Conservation (phyloP, 2,797 vertebrate genomes). For the Onychomys torridus region DNA sequence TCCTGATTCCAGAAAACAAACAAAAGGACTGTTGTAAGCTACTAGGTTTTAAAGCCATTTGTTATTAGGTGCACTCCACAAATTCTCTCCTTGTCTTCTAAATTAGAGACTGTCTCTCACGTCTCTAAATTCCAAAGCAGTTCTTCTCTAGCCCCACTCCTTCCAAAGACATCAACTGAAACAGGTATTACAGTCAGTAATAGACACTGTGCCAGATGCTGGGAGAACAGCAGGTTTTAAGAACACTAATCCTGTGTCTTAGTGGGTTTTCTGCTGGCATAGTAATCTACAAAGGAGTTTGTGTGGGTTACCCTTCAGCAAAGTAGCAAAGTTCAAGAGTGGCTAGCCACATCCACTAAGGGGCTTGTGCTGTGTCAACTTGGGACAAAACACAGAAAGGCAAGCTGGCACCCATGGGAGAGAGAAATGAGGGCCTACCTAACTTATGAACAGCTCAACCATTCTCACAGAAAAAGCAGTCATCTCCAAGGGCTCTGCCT, state of each 20-base stretch:
- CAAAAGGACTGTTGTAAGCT: not conserved
- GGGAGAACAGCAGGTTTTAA: not conserved
- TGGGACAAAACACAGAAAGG: not conserved
- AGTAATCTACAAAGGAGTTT: not conserved
- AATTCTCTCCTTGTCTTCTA: not conserved
- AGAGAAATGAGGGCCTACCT: not conserved
- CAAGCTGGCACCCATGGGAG: not conserved
- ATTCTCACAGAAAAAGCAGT: not conserved
- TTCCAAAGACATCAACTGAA: not conserved
- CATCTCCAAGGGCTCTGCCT: not conserved
- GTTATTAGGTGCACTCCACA: not conserved
- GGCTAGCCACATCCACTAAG: not conserved
- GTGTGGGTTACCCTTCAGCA: not conserved
- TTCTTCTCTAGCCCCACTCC: slow-evolving; percentile 2
- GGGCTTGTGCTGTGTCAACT: not conserved
- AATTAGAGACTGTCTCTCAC: not conserved
- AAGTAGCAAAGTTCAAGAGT: not conserved
- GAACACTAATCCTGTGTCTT: not conserved
- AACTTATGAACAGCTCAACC: not conserved
- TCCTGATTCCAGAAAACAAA: not conserved
- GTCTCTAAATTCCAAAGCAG: not conserved
- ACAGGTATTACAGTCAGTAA: not conserved
- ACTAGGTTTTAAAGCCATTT: not conserved
- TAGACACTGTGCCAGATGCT: not conserved
- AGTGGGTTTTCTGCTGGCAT: not conserved